Conservation (phyloP, 2,888 invertebrate species). For the Netelia virgata region DNA sequence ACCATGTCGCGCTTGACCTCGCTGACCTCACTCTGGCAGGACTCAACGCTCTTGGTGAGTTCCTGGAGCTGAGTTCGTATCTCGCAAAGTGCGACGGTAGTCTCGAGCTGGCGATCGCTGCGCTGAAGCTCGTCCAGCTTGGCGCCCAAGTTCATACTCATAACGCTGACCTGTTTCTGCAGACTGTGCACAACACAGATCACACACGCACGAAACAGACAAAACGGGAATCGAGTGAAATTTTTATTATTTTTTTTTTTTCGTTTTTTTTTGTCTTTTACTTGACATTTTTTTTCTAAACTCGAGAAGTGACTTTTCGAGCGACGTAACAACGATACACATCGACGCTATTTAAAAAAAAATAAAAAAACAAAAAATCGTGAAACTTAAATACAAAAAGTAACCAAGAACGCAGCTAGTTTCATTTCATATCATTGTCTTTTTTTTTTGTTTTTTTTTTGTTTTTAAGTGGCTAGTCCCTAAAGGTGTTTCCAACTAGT, state of each 20-base stretch:
- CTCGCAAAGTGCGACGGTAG: slow-evolving; percentile 96
- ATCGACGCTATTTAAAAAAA: slow-evolving; percentile 49
- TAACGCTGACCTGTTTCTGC: slow-evolving; percentile 99
- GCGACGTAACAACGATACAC: slow-evolving; percentile 50
- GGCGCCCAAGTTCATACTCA: slow-evolving; percentile 98
- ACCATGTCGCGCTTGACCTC: slow-evolving; percentile 98
- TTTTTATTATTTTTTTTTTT: slow-evolving; percentile 37
- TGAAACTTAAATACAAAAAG: background rate
- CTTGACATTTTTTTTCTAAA: slow-evolving; percentile 13
- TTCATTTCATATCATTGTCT: slow-evolving; percentile 14
- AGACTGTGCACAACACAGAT: slow-evolving; percentile 88
- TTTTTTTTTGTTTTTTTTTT: too few relatives aligned
- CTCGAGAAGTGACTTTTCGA: slow-evolving; percentile 23
- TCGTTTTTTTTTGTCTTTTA: slow-evolving; percentile 12
- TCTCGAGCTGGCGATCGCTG: slow-evolving; percentile 95
- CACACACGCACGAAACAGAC: slow-evolving; percentile 62
- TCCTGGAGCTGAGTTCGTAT: slow-evolving; percentile 97
- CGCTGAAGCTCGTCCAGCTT: slow-evolving; percentile 96
- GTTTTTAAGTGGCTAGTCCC: slow-evolving; percentile 50
- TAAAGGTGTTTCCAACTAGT: slow-evolving; percentile 60
- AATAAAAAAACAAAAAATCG: background rate
- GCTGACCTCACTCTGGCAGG: slow-evolving; percentile 97
- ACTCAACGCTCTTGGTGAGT: slow-evolving; percentile 97
- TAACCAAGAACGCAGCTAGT: slow-evolving; percentile 48
- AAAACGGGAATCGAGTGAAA: slow-evolving; percentile 38